phyloP scores from a whole-genome alignment of 2,888 invertebrate species.

The Aleiodes leptofemur region DNA sequence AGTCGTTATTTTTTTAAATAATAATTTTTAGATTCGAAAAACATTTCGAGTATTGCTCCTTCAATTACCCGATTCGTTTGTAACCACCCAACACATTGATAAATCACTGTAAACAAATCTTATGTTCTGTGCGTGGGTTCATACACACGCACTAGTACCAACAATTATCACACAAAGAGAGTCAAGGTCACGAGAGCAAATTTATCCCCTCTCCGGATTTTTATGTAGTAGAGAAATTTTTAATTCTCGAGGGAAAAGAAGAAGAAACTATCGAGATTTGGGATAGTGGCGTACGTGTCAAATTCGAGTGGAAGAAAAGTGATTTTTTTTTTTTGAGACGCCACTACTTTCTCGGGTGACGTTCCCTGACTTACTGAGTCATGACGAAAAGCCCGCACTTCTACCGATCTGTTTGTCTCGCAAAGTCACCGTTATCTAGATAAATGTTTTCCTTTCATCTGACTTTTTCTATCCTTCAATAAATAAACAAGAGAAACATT shows the following conservation, averaged over 20 bases:
- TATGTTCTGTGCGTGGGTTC: too few relatives aligned
- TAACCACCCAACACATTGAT: too few relatives aligned
- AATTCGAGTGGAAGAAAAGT: not conserved
- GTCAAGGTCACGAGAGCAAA: not conserved
- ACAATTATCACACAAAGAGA: conserved; percentile 7
- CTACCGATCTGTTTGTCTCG: not conserved
- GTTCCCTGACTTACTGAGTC: not conserved
- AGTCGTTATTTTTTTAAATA: too few relatives aligned
- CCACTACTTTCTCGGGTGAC: too few relatives aligned
- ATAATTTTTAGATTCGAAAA: too few relatives aligned
- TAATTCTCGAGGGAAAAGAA: too few relatives aligned
- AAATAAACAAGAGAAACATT: not conserved
- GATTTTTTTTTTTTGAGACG: not conserved
- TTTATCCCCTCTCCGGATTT: not conserved
- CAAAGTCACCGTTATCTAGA: conserved; percentile 17
- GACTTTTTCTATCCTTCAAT: not conserved
- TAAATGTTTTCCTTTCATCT: conserved; percentile 4
- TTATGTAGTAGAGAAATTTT: not conserved
- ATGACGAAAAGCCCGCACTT: not conserved
- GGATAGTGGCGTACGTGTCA: too few relatives aligned
- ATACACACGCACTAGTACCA: not conserved
- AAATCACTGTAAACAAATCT: too few relatives aligned
- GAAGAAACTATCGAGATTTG: not conserved
- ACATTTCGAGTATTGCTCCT: too few relatives aligned
- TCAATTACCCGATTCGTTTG: too few relatives aligned